Evolutionary conservation across 2,888 invertebrate genomes (phyloP), one percentile per base, ranked within the genome.

Genomic region (Pristionchus fissidentatus): DNA sequence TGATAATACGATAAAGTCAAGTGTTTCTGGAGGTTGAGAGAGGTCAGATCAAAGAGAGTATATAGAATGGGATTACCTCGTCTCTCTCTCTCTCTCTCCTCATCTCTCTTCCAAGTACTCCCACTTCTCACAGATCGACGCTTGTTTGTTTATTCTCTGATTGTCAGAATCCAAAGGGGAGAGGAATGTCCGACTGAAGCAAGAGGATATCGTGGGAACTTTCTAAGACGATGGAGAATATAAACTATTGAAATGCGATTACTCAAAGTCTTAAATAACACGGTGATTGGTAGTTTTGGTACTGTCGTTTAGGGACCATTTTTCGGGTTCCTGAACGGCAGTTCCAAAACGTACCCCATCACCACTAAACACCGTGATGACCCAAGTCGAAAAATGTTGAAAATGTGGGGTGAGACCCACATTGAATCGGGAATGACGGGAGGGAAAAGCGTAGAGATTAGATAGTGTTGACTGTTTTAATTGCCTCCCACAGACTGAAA

Each of bases 51-150:
- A 70, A 70, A 70, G 66, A 3, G 62, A 62, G 62, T 22, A 57
- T 70, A 70, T 70, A 70, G 66, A 70, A 70, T 70, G 66, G 41
- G 66, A 70, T 70, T 70, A 70, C 66, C 66, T 70, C 66, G 4
- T 46, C 38, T 84, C 52, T 13, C 52, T 52, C 52, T 52, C 52
- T 52, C 7, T 70, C 66, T 41, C n/a, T 41, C 41, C 19, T 70
- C 66, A n/a, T 70, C 66, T 70, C 41, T 70, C 66, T 70, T 70
- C 66, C 66, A 70, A 70, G 66, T 70, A 70, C 66, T 70, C 66
- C 41, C 0, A 35, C 66, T 70, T 70, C 66, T 70, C 66, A 70
- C 57, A 57, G 38, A 32, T 43, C 52, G 26, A 52, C 32, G 60
- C n/a, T n/a, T 49, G 26, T 55, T 26, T 35, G 75, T 29, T 78